A percentile compares a stretch with the other conserved stretches of the same genome.
phyloP scores from a whole-genome alignment of 2,888 invertebrate genomes.

The Malthinus flaveolus region DNA sequence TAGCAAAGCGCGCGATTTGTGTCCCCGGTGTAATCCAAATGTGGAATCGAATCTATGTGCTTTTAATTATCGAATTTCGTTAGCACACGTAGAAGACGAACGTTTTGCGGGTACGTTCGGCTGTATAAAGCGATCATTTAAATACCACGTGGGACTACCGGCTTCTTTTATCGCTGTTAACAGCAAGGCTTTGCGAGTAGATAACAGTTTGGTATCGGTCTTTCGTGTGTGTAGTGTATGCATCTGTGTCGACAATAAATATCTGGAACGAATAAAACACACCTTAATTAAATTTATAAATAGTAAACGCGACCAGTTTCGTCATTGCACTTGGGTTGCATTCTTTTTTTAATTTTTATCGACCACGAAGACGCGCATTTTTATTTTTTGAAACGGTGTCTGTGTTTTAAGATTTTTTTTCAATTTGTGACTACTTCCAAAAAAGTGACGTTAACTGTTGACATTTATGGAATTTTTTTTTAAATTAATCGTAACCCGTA shows the following conservation, averaged over 20 bases:
- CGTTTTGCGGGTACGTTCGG: conserved; percentile 1
- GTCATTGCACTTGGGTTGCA: neutral
- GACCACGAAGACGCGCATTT: no score
- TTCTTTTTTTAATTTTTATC: no score
- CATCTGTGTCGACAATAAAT: conserved; percentile 11
- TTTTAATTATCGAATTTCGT: conserved; percentile 2
- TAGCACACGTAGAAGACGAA: conserved; percentile 2
- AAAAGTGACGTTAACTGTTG: conserved; percentile 10
- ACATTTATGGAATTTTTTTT: conserved; percentile 2
- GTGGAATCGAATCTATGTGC: no score
- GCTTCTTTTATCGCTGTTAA: conserved; percentile 19
- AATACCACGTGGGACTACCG: conserved; percentile 20
- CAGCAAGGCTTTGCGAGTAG: conserved; percentile 10
- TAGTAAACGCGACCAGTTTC: conserved; percentile 5
- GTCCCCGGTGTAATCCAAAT: no score
- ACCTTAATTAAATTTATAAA: conserved; percentile 11
- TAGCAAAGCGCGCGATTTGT: no score
- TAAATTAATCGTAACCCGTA: neutral
- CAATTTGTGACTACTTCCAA: no score
- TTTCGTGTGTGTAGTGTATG: neutral
- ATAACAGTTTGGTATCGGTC: conserved; percentile 11
- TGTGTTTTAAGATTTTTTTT: no score
- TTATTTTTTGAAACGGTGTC: no score
- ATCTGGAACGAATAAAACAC: conserved; percentile 15
- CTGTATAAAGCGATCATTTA: conserved; percentile 6